Evolutionary conservation across 2,113 vertebrate genomes (phyloP).

Genomic region (Myiagra hebetior): DNA sequence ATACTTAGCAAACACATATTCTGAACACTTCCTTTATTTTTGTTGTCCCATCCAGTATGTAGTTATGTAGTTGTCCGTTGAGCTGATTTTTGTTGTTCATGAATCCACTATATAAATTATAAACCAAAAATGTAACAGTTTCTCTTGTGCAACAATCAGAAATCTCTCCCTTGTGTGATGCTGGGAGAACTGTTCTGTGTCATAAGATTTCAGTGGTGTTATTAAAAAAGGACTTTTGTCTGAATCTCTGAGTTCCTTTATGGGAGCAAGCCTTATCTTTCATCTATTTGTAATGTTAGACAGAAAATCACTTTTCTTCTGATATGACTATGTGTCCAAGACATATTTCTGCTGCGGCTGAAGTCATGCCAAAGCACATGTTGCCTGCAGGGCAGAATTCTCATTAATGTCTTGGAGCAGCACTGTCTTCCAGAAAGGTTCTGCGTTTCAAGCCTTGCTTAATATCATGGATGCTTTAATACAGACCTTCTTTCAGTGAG

Average conservation of each 20-base stretch:
- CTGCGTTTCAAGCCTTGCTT: background rate
- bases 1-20: accelerated
- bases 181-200: background rate
- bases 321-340: background rate
- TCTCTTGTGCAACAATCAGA: background rate
- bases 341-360: background rate
- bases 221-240: background rate
- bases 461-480: background rate
- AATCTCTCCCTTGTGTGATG: background rate
- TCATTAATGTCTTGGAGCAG: background rate
- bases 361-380: background rate
- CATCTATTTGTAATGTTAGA: background rate
- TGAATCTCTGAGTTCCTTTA: background rate
- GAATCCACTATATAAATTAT: background rate
- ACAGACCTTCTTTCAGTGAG: background rate
- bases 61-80: background rate
- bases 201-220: background rate
- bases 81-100: background rate
- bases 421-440: background rate
- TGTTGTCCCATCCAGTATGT: background rate
- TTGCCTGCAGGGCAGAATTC: background rate
- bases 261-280: background rate
- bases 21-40: background rate
- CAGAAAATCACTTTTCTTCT: background rate
- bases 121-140: background rate